Base-by-base conservation (phyloP, 92 coral and sea anemone genomes). In the Porites rus region DNA sequence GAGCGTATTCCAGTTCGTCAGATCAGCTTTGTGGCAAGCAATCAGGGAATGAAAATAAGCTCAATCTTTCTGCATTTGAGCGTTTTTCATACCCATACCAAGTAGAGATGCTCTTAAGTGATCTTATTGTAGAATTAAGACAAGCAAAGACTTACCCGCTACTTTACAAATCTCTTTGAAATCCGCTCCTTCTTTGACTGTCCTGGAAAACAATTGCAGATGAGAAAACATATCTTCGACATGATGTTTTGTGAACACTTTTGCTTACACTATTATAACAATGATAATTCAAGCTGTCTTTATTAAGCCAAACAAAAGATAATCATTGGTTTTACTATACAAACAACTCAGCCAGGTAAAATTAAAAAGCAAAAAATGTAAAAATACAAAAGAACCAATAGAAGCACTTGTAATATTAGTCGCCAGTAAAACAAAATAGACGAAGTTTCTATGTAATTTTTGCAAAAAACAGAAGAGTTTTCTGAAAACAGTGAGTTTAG, bases 251-350 rank as follows among this genome's bases (percentile, higher is more conserved):
- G 25, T 58, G 61, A 60, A 62, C 60, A 78, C 28, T 24, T 81
- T 70, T 70, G 38, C 38, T 70, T 50, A 71, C 70, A 70, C 14
- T 56, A 58, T 56, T 59, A 28, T 38, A 56, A 60, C 77, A 70
- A 59, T 70, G 52, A 54, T 72, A 81, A 81, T 54, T 18, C 11
- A 81, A 65, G 52, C 52, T 69, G 77, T 38, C 69, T 81, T 81
- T 14, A 12, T 53, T 59, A 69, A 38, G 86, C 68, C 77, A 70
- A 81, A 71, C 60, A 81, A 58, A 81, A 2, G 46, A 58, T 28
- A 25, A 68, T 24, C 11, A 50, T 21, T 80, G 28, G 31, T 81
- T 81, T 81, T 81, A 72, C 69, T 81, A 59, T 31, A 9, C 50
- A 81, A 81, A 81, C 86, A 81, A 58, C 50, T 17, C 14, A 38